Base-by-base conservation (phyloP, 2,888 invertebrate genomes). In the Desoria tigrina region DNA sequence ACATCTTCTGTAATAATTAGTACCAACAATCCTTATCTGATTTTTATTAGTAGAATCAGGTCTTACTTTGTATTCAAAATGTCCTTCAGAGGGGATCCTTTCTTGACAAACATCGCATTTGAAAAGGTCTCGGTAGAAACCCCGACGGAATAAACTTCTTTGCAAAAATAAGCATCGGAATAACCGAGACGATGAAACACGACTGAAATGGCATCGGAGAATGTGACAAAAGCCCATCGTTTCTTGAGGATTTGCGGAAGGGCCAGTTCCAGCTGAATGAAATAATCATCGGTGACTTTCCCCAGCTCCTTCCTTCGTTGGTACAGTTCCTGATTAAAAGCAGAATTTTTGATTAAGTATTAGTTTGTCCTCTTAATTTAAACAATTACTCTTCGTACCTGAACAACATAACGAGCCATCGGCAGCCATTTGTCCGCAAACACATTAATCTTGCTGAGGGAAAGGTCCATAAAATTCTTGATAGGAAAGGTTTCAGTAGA, bases 21-120 rank as follows among this genome's bases (percentile, higher is more conserved):
- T n/a, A n/a, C n/a, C n/a, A n/a, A n/a, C n/a, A n/a, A n/a, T n/a
- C n/a, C n/a, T n/a, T n/a, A n/a, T n/a, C n/a, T n/a, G n/a, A n/a
- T n/a, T n/a, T n/a, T n/a, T n/a, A n/a, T n/a, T n/a, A n/a, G n/a
- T n/a, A n/a, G n/a, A n/a, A n/a, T n/a, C n/a, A n/a, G 27, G 6
- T 9, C 60, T 23, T 42, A 71, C 71, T 64, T 71, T 42, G 63
- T 61, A 57, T 71, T 71, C 1, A 71, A 53, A 18, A 64, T 61
- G 53, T 71, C 66, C 50, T 60, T 68, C 1, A 64, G 24, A 1
- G 71, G 66, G 1, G 68, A 68, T 1, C 60, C 62, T 27, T 57
- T 57, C 32, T 54, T 66, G 1, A 71, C 60, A 60, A 66, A 68
- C 66, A 68, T 71, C 14, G 59, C 68, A 51, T 53, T 45, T 14